Evolutionary conservation across 2,888 invertebrate species (phyloP).

Genomic region (Ommatoiulus sabulosus): DNA sequence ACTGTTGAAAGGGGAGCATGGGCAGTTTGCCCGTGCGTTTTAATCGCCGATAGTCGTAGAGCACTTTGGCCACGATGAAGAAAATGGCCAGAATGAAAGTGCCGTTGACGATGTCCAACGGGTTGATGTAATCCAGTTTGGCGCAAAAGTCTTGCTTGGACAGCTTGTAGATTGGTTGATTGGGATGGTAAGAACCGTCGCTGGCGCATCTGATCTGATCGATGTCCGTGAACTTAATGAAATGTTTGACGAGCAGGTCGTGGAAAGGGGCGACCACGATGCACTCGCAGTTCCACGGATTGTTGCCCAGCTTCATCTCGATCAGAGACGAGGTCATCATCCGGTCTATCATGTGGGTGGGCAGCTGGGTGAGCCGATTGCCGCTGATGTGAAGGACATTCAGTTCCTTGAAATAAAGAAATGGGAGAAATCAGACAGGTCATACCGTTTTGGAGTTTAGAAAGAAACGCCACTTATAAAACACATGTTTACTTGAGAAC

Average conservation of each 20-base stretch:
- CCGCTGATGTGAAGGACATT: conserved; percentile 18
- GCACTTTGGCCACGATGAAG: conserved; percentile 40
- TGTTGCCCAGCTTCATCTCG: conserved; percentile 52
- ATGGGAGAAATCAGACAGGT: too few species aligned
- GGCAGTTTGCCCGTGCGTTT: conserved; percentile 30
- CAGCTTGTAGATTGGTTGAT: conserved; percentile 9
- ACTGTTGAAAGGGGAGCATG: background rate
- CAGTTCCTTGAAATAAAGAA: conserved; percentile 39
- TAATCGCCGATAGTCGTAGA: background rate
- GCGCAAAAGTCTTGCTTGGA: conserved; percentile 46
- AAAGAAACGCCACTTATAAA: too few species aligned
- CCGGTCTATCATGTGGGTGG: conserved; percentile 48
- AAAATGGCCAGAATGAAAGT: conserved; percentile 42
- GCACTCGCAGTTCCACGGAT: conserved; percentile 56
- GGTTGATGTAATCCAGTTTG: background rate
- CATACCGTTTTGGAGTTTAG: too few species aligned
- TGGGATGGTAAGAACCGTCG: conserved; percentile 30
- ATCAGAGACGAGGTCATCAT: background rate
- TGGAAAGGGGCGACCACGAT: conserved; percentile 42
- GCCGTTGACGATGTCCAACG: conserved; percentile 51
- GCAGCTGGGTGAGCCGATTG: conserved; percentile 37
- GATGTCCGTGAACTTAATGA: conserved; percentile 44
- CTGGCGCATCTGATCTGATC: conserved; percentile 48
- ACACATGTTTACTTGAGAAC: too few species aligned
- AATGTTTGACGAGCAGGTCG: conserved; percentile 32